Evolutionary conservation across 2,797 vertebrate genomes (phyloP), one percentile per base, ranked within the genome.

Genomic region (Sciurus vulgaris): DNA sequence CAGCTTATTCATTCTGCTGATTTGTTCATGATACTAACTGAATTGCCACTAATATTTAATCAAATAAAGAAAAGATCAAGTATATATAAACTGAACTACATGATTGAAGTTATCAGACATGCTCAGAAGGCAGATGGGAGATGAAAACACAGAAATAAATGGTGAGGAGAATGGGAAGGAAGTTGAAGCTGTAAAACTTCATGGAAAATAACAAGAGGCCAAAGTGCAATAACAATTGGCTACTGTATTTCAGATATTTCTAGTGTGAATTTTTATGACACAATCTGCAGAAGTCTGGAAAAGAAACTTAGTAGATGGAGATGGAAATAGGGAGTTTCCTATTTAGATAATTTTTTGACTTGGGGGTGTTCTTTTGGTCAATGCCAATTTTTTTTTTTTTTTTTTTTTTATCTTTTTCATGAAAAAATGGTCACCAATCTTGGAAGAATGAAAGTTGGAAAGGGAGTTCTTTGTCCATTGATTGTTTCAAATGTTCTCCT

Each of bases 21-120:
- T 77, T 20, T 86, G 15, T 74, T 79, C 89, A n/a, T 65, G 41
- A 61, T 92, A 65, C 73, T 91, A 91, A 91, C 14, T 26, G 20
- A 89, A 92, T 89, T 88, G 22, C 47, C 65, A 65, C 33, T 94
- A 74, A 86, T 41, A 77, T 92, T 92, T 95, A 89, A 70, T 92
- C 67, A 94, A 96, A 79, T 78, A 91, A 92, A 54, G 24, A 93
- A 79, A 96, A 92, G 67, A 85, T 81, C 51, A 89, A 89, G 92
- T 65, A 70, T 35, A 17, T 61, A 86, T 49, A 89, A 89, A 77
- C 65, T 89, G 67, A 91, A 65, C 61, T 81, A 81, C 86, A 82
- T 54, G 77, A 92, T 22, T 51, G 33, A 89, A 95, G 76, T 89
- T 38, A 86, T 89, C 35, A 92, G 61, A 78, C 54, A 72, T 83